A percentile compares a stretch with the other conserved stretches of the same genome.
Conservation (phyloP, 2,113 vertebrate genomes). For the Plestiodon gilberti region DNA sequence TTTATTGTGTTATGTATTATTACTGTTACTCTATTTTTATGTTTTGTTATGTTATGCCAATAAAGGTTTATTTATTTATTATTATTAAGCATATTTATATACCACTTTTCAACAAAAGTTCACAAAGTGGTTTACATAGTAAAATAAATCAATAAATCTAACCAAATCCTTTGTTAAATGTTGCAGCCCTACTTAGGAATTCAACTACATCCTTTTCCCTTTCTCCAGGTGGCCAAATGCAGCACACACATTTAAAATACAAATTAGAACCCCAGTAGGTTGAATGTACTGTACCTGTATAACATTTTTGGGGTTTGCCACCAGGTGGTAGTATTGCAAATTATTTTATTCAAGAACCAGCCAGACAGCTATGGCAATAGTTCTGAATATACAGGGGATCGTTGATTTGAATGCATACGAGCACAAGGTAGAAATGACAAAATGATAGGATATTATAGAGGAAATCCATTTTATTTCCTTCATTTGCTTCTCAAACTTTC, state of each 20-base stretch:
- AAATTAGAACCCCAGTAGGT: not conserved
- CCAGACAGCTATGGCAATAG: not conserved
- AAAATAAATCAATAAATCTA: too few species aligned
- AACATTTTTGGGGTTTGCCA: rapidly evolving
- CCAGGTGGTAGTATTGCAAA: not conserved
- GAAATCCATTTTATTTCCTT: slow-evolving; percentile 11
- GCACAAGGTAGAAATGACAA: not conserved
- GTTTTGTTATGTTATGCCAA: too few species aligned
- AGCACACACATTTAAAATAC: not conserved
- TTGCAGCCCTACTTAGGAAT: too few species aligned
- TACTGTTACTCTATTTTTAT: too few species aligned
- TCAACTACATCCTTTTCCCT: too few species aligned
- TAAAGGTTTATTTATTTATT: too few species aligned
- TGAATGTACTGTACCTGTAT: not conserved
- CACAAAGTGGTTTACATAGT: too few species aligned
- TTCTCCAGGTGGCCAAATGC: not conserved
- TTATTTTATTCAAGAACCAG: not conserved
- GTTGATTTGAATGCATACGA: not conserved
- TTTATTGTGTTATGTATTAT: too few species aligned
- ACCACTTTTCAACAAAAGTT: too few species aligned
- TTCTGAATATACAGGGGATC: not conserved
- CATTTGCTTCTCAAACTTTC: not conserved
- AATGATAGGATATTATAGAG: not conserved
- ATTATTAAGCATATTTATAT: too few species aligned
- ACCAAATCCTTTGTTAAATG: too few species aligned